These are phyloP conservation scores for Palythoa heliodiscus DNA, from an alignment of 92 coral and sea anemone genomes.

Conservation along the genomic window DNA sequence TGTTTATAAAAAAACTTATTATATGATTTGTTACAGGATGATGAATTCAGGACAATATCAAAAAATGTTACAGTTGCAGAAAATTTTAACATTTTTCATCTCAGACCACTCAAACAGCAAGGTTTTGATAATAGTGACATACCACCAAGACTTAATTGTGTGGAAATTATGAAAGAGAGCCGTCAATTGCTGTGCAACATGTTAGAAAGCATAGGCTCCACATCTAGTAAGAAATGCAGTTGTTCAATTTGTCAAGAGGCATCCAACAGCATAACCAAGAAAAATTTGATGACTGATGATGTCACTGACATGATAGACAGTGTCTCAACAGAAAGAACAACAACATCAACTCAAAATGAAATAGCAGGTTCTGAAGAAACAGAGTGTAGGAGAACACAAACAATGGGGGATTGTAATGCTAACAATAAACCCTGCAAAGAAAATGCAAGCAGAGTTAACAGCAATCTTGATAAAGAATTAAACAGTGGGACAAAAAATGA, in stretches of 20 bases:
- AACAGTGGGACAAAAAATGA: not conserved
- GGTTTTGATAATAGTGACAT: conserved; percentile 78
- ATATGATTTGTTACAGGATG: conserved; percentile 43
- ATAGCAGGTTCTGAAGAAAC: conserved; percentile 6
- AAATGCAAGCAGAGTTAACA: not conserved
- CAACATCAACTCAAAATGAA: not conserved
- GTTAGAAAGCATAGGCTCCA: not conserved
- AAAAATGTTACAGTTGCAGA: conserved; percentile 70
- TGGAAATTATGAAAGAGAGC: conserved; percentile 49
- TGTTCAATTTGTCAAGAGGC: not conserved
- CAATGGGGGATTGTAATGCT: not conserved
- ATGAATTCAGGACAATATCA: conserved; percentile 43
- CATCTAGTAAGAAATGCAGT: not conserved
- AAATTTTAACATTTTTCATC: conserved; percentile 73
- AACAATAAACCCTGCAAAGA: not conserved
- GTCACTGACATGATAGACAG: not conserved
- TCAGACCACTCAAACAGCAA: conserved; percentile 76
- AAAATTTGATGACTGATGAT: not conserved
- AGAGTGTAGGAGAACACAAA: not conserved
- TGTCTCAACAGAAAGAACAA: not conserved
- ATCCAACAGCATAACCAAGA: not conserved
- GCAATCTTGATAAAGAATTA: not conserved
- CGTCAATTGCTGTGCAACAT: conserved; percentile 18
- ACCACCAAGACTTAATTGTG: conserved; percentile 47
- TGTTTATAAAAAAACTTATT: too few relatives aligned